Evolutionary conservation across 2,888 invertebrate species (phyloP), one percentile per base, ranked within the genome.

Genomic region (Steromphala cineraria): DNA sequence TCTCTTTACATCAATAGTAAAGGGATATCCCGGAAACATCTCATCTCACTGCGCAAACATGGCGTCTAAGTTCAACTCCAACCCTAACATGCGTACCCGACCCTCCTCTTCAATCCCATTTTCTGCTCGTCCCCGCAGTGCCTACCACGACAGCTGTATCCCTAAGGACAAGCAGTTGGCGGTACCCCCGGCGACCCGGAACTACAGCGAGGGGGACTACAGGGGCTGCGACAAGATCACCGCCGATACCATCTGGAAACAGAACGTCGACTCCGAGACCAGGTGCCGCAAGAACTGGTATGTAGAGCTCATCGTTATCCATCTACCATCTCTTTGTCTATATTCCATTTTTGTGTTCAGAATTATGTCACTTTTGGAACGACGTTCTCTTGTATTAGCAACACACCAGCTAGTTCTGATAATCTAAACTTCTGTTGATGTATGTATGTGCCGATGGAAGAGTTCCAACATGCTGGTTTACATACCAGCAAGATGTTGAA

Each of bases 161-260:
- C 90, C 91, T 7, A 84, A 86, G 40, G 85, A 87, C 53, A 82
- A 79, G 53, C 81, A 67, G 10, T 76, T 81, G 15, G 83, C 80
- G 15, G 79, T 67, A 8, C 67, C 67, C 0, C 84, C 75, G 13
- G 74, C 82, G 40, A 80, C 67, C 24, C 84, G 81, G 31, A 62
- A 81, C 53, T 79, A 78, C 80, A 81, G 77, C 5, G 89, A 89
- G 62, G 88, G 84, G 0, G 90, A 91, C 40, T 87, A 79, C 84
- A 80, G 81, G 79, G 88, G 89, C 40, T 90, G 89, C 79, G 90
- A 92, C 80, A 82, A 80, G 15, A 91, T 92, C 21, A 88, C 90
- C 0, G 89, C 90, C 71, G 91, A 92, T 81, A 88, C 85, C 31
- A 88, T 92, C 77, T 92, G 92, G 92, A 91, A 90, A 81, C 89